phyloP scores from a whole-genome alignment of 2,888 invertebrate species.

The Drosophila recens region DNA sequence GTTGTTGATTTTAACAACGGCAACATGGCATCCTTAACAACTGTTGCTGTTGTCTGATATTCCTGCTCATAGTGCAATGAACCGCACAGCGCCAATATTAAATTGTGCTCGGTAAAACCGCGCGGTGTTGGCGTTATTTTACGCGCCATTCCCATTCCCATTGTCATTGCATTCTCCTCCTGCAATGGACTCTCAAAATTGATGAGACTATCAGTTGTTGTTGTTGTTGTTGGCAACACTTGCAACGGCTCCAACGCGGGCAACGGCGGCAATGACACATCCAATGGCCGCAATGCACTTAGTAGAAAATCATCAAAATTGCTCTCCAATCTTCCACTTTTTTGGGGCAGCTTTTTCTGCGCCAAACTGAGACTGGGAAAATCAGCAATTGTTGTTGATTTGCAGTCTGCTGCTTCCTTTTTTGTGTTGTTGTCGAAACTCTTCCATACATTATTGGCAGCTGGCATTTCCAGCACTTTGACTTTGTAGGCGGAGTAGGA shows the following conservation, averaged over 20 bases:
- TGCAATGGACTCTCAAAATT: slow-evolving; percentile 84
- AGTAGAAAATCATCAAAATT: slow-evolving; percentile 73
- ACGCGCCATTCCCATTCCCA: slow-evolving; percentile 44
- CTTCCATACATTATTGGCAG: slow-evolving; percentile 27
- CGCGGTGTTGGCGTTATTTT: slow-evolving; percentile 73
- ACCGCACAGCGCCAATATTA: slow-evolving; percentile 84
- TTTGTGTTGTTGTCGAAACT: slow-evolving; percentile 23
- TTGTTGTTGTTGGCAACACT: slow-evolving; percentile 16
- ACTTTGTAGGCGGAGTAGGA: slow-evolving; percentile 14
- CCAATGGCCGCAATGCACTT: slow-evolving; percentile 56
- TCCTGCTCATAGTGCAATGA: slow-evolving; percentile 84
- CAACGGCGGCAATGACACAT: slow-evolving; percentile 71
- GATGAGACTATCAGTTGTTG: slow-evolving; percentile 75
- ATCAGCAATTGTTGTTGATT: neutral
- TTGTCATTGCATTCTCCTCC: slow-evolving; percentile 71
- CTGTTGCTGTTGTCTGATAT: slow-evolving; percentile 27
- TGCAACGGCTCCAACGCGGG: slow-evolving; percentile 77
- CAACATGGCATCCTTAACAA: neutral
- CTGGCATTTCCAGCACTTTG: slow-evolving; percentile 37
- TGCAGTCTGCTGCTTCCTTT: neutral
- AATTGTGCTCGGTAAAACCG: slow-evolving; percentile 81
- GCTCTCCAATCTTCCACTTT: neutral
- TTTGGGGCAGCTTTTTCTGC: neutral
- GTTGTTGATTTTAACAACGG: slow-evolving; percentile 63
- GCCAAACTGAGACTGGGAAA: slow-evolving; percentile 29